Conservation (phyloP, 2,113 vertebrate species). For the Phyllostomus discolor region DNA sequence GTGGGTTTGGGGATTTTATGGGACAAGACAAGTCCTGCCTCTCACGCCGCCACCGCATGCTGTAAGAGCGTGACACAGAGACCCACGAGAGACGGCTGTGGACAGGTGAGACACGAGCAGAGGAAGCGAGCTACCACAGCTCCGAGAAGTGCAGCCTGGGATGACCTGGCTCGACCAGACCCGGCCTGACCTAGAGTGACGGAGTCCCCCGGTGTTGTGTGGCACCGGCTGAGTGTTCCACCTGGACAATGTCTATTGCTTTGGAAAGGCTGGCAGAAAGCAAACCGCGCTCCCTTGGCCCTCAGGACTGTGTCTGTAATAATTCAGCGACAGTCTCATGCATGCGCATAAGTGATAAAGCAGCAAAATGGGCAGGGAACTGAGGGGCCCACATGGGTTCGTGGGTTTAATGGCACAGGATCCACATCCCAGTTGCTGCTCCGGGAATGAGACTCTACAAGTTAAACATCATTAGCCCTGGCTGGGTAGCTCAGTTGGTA, state of each 20-base stretch:
- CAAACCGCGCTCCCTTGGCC: accelerated
- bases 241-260: neutral
- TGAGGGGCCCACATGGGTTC: accelerated
- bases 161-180: neutral
- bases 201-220: neutral
- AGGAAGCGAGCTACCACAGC: neutral
- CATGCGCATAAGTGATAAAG: accelerated
- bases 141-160: neutral
- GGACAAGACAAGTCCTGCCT: neutral
- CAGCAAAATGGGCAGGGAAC: neutral
- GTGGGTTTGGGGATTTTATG: neutral
- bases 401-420: accelerated
- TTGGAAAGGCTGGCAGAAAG: neutral
- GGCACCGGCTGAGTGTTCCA: neutral
- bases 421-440: neutral
- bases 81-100: neutral
- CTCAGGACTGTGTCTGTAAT: neutral
- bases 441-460: neutral
- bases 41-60: accelerated
- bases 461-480: neutral
- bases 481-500: too few species aligned
- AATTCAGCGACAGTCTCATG: neutral
- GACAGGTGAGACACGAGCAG: neutral
- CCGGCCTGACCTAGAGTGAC: accelerated
- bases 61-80: neutral